A percentile compares a stretch with the other conserved stretches of the same genome.
Evolutionary conservation across 2,113 vertebrate species (phyloP).

Genomic region (Chunga burmeisteri): DNA sequence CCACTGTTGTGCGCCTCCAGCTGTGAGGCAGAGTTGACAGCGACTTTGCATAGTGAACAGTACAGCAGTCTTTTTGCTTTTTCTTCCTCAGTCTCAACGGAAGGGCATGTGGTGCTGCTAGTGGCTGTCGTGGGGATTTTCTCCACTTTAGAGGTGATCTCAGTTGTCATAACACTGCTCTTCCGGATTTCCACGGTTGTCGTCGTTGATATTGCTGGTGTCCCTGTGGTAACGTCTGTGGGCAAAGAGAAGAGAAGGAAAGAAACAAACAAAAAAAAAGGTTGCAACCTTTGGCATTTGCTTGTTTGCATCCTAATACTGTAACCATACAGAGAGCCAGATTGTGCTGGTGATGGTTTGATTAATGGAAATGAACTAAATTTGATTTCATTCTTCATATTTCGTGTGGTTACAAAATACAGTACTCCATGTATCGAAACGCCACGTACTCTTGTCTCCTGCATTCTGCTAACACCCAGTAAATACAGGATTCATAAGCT

Average conservation of each 20-base stretch:
- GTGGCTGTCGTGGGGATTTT: constrained; percentile 73
- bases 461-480: not conserved
- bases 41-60: constrained; percentile 98
- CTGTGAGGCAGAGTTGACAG: constrained; percentile 96
- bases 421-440: not conserved
- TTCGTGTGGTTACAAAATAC: not conserved
- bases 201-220: constrained; percentile 72
- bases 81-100: constrained; percentile 90
- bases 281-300: not conserved
- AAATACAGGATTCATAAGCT: not conserved
- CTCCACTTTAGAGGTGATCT: constrained; percentile 78
- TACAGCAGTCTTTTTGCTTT: constrained; percentile 94
- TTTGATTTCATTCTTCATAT: not conserved
- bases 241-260: not conserved
- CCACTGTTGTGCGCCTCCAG: constrained; percentile 98
- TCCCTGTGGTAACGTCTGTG: constrained; percentile 74
- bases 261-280: not conserved
- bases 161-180: constrained; percentile 68
- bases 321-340: not conserved
- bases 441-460: not conserved
- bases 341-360: not conserved
- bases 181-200: constrained; percentile 69
- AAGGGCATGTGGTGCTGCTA: constrained; percentile 70
- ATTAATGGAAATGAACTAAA: not conserved
- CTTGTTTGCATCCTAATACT: not conserved